Evolutionary conservation across 2,797 vertebrate genomes (phyloP), one percentile per base, ranked within the genome.

Genomic region (Danio kyathit): DNA sequence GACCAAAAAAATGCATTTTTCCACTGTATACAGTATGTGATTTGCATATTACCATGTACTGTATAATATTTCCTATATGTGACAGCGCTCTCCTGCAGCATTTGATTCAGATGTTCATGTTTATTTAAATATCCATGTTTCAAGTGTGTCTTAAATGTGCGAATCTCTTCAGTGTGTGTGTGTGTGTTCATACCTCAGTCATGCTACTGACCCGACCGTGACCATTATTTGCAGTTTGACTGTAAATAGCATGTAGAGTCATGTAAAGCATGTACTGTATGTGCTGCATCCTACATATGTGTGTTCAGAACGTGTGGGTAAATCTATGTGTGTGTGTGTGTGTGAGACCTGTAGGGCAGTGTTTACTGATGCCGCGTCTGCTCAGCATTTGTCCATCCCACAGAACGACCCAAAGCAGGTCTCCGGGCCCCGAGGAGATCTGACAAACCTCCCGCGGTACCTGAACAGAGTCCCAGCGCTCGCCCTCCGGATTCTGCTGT

Each of bases 311-410:
- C 21, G 48, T 38, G 60, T 63, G 16, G 71, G 70, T 82, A 76
- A 6, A 69, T 69, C 52, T 81, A 51, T 63, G 5, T 7, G 11
- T 41, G 76, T 3, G 29, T 29, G 29, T 29, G n/a, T n/a, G 0
- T 63, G 5, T 29, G 78, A 84, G 86, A 96, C 96, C 96, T 94
- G 93, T 96, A 7, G 96, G 97, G 77, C 94, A 95, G 90, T 96
- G 96, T 87, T 96, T 93, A 57, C 89, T 93, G 85, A 99, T 95
- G 69, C 98, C 97, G 48, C 94, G 96, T 29, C 98, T 95, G 86
- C 96, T 96, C 84, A 99, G 89, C 56, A 97, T 95, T 88, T 98
- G 96, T 16, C 98, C 98, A 80, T 99, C 97, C 98, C 97, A 99
- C 43, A 98, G 94, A 5, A 97, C 92, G 72, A 91, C 96, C 98